Percentiles rank a stretch among this genome's conserved stretches.
These are phyloP conservation scores for Coleophora flavipennella DNA, from an alignment of 2,888 invertebrate species.

Conservation along the genomic window DNA sequence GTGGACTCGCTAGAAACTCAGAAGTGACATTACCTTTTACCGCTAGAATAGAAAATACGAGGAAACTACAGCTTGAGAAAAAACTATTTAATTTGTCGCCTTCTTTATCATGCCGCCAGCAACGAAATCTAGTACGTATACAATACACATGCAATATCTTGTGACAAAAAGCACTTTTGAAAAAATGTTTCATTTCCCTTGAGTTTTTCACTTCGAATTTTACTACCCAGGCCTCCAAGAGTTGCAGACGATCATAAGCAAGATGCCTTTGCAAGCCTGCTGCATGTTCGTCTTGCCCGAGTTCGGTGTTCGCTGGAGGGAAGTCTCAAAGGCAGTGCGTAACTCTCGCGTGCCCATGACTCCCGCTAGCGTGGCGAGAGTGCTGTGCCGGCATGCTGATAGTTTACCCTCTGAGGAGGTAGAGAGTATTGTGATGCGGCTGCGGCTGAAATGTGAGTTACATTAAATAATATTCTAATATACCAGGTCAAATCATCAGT, in stretches of 20 bases:
- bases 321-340: slow-evolving; percentile 25
- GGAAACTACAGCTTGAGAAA: no score
- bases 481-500: no score
- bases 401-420: slow-evolving; percentile 31
- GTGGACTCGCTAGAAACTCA: no score
- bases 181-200: no score
- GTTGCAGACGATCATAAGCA: slow-evolving; percentile 33
- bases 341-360: slow-evolving; percentile 40
- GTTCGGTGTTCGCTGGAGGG: slow-evolving; percentile 43
- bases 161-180: no score
- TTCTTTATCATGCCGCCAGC: background rate
- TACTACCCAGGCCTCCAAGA: slow-evolving; percentile 15
- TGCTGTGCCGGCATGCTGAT: slow-evolving; percentile 33
- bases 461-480: no score
- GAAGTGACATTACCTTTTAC: no score
- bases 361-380: slow-evolving; percentile 34
- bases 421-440: slow-evolving; percentile 29
- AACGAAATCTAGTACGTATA: background rate
- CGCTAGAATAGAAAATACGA: no score
- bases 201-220: no score
- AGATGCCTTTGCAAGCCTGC: slow-evolving; percentile 36
- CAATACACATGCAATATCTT: background rate
- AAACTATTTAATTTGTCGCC: no score
- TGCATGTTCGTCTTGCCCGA: slow-evolving; percentile 36
- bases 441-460: slow-evolving; percentile 42